Base-by-base conservation (phyloP, 2,888 invertebrate genomes). In the Heliconius ethilla region DNA sequence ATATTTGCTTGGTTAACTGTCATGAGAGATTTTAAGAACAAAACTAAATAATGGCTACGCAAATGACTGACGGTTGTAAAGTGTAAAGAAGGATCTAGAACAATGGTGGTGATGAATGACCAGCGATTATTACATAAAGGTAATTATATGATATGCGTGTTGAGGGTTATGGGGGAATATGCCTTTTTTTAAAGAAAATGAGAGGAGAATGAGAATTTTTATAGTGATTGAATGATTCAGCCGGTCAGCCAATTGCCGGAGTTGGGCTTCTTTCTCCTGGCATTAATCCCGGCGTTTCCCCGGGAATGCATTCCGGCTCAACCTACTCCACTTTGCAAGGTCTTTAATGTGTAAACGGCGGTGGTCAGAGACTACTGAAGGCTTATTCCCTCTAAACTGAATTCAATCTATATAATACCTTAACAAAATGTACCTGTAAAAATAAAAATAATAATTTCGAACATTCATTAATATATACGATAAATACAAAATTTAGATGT, bases 401-500 rank as follows among this genome's bases (percentile, higher is more conserved):
- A 55, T 33, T 62, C 63, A 62, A 22, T 74, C 74, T 40, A 63
- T 74, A 72, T 72, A 72, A 72, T 72, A 59, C 72, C 72, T 72
- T 72, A n/a, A 37, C 62, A 22, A 63, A 25, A 11, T 22, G 59
- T 5, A 76, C 37, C 75, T 40, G 37, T n/a, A 40, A 67, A 59
- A 59, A 59, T 9, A 67, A 67, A 15, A 33, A 70, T 4, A 9
- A 33, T 33, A 33, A 33, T 33, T 7, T 33, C 33, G 33, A 33
- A 33, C 10, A 33, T 13, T 1, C 33, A 15, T n/a, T 10, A 55
- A 29, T 27, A 33, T 33, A 72, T 55, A 59, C 13, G 15, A 22
- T 10, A 59, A 59, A 59, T 15, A n/a, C 7, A 63, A 62, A 27
- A 22, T n/a, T 11, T 65, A 99, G 99, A 99, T 96, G 99, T 99